phyloP scores from a whole-genome alignment of 2,888 invertebrate species.

The Resseliella maxima region DNA sequence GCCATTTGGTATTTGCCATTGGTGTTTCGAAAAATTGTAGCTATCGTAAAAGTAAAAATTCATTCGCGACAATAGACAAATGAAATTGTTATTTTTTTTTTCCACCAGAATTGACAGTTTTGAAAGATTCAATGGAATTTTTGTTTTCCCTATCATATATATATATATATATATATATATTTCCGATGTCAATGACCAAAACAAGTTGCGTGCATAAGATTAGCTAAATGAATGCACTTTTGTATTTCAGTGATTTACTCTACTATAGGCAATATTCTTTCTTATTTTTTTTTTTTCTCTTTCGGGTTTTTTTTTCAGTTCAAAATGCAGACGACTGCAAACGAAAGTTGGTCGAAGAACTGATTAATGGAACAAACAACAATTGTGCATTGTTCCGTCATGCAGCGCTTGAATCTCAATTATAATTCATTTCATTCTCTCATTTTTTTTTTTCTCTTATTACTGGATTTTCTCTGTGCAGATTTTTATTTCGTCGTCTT shows the following conservation, averaged over 20 bases:
- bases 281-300: no score
- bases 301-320: not conserved
- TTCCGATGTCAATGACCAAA: slow-evolving; percentile 53
- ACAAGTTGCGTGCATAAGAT: slow-evolving; percentile 48
- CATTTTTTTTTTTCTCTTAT: not conserved
- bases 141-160: not conserved
- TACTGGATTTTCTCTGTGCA: not conserved
- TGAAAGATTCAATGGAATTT: not conserved
- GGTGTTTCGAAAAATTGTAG: no score
- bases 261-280: not conserved
- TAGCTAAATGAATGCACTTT: slow-evolving; percentile 38
- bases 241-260: slow-evolving; percentile 22
- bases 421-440: slow-evolving; percentile 33
- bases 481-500: no score
- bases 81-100: no score
- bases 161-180: not conserved
- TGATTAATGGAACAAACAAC: slow-evolving; percentile 52
- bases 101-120: slow-evolving; percentile 32
- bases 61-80: not conserved
- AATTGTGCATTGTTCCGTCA: slow-evolving; percentile 55
- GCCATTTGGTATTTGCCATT: no score
- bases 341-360: slow-evolving; percentile 41
- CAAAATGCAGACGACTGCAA: slow-evolving; percentile 35
- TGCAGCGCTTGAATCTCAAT: slow-evolving; percentile 23
- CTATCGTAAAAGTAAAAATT: no score